Evolutionary conservation across 2,888 invertebrate species (phyloP), one percentile per base, ranked within the genome.

Genomic region (Malacosoma neustria): DNA sequence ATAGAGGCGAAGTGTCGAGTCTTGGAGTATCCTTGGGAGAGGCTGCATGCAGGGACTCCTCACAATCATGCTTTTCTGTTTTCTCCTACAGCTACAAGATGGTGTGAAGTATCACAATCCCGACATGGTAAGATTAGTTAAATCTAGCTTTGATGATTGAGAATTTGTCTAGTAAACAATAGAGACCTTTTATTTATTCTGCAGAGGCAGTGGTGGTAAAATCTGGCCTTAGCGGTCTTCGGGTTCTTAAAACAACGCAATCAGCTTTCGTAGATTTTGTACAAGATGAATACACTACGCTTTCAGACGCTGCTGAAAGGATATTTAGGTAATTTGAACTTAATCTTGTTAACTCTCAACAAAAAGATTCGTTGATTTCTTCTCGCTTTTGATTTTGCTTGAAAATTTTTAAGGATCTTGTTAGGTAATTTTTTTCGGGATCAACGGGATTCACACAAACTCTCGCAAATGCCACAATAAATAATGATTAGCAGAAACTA

Each of bases 41-140:
- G 94, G 41, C 80, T 93, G 15, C 81, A 77, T 41, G 71, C 74
- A 3, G 74, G 80, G 11, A 61, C 72, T 11, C 79, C 84, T 30
- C 94, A 94, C 60, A 93, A 92, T 57, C 94, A 94, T 57, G 93
- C 94, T 1, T 94, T 94, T 61, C 72, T 93, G 29, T 91, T 89
- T 54, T 88, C 89, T 3, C 92, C 93, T 3, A 88, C 88, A 0
- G 90, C 90, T 3, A 87, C 85, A 15, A 87, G 93, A 47, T 91
- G 89, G 74, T 90, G 92, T 51, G 89, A 89, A 71, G 92, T 93
- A 32, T 88, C 88, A 7, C 89, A 91, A 61, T 72, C 85, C 31
- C 82, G 92, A 46, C 89, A 89, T 51, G 92, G 93, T 93, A 63
- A 80, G 86, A 67, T 42, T 4, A 33, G 32, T 38, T 32, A n/a